Base-by-base conservation (phyloP, 2,113 vertebrate species). In the Oncorhynchus masou region DNA sequence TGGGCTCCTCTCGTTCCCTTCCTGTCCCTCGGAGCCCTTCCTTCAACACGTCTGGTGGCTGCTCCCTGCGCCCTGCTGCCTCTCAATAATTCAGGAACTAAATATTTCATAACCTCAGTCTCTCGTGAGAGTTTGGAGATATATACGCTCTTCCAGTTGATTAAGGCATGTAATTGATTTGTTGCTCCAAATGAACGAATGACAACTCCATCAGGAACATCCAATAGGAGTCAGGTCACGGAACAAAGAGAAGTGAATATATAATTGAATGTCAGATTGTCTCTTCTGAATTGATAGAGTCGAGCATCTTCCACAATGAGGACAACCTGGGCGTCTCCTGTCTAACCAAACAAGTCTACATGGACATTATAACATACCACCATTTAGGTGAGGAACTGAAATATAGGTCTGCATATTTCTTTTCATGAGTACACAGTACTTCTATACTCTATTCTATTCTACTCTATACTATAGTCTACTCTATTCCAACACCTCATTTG, bases 21-120 rank as follows among this genome's bases (percentile, higher is more conserved):
- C 39, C 39, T 45, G 39, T 45, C 39, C 39, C 39, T 45, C 8
- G 39, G 9, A 45, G 39, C 39, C 8, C 39, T 45, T 74, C 83
- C 62, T 78, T 79, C 83, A 83, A 62, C n/a, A 51, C 60, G 45
- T 12, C 54, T 9, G 0, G 4, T 54, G 54, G 59, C 49, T 25
- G 25, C 84, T 86, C 82, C 79, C 76, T 78, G 66, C 82, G 74
- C 87, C 73, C 70, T 79, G 79, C 84, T 75, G 78, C 83, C 83
- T 82, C 82, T 3, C 59, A 49, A 79, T 77, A 85, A 84, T 91
- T 90, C 84, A 70, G 67, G 74, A 79, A 81, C 75, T 91, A 81
- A 91, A 91, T 92, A 92, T 91, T 91, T 91, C 59, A 92, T 88
- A 75, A 79, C 85, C 81, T 78, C 85, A 71, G 83, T 54, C 51